Conservation (phyloP, 2,888 invertebrate species). For the Melanostoma scalare region DNA sequence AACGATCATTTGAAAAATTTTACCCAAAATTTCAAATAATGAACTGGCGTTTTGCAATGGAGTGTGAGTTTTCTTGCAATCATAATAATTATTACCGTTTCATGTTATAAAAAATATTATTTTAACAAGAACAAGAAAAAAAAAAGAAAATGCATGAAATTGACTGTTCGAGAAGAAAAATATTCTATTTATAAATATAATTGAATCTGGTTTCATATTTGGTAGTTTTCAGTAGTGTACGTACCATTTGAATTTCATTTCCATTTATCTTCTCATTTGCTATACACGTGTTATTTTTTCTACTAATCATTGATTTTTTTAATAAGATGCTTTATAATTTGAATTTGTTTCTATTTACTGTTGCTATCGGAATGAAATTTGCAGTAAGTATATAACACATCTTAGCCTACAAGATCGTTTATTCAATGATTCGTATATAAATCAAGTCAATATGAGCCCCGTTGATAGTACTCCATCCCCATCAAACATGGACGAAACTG, state of each 20-base stretch:
- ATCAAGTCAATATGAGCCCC: slow-evolving; percentile 82
- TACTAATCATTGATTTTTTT: slow-evolving; percentile 3
- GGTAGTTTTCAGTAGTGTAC: slow-evolving; percentile 59
- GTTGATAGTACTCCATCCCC: slow-evolving; percentile 80
- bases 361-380: slow-evolving; percentile 34
- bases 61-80: slow-evolving; percentile 51
- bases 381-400: slow-evolving; percentile 81
- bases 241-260: slow-evolving; percentile 48
- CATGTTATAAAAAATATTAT: slow-evolving; percentile 13
- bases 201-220: slow-evolving; percentile 6
- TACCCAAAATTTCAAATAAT: slow-evolving; percentile 61
- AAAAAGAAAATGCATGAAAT: slow-evolving; percentile 22
- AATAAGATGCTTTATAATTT: slow-evolving; percentile 15
- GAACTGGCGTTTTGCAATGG: slow-evolving; percentile 68
- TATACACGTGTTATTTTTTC: neutral
- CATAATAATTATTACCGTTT: slow-evolving; percentile 15
- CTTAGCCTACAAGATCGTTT: slow-evolving; percentile 75
- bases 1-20: slow-evolving; percentile 61
- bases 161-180: neutral
- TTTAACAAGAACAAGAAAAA: no score
- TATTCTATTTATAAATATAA: slow-evolving; percentile 3
- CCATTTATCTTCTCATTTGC: slow-evolving; percentile 13
- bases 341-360: slow-evolving; percentile 42
- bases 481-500: slow-evolving; percentile 80
- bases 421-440: slow-evolving; percentile 83